These are phyloP conservation scores for Phenganax subtilis DNA, from an alignment of 92 coral and sea anemone genomes.

Conservation along the genomic window DNA sequence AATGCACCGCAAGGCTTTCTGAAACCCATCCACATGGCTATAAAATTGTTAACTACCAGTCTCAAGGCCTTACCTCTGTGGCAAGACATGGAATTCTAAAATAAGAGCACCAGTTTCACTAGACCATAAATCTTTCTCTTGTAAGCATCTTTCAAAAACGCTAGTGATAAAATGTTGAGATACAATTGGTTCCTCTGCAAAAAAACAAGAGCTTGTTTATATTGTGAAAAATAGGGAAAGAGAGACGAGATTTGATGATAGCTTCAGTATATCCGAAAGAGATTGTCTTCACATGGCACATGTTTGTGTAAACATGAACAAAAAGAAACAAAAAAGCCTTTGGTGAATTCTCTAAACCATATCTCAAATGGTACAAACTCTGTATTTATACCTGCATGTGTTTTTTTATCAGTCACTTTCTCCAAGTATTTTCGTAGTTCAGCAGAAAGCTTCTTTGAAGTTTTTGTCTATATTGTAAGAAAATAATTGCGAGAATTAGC, in stretches of 20 bases:
- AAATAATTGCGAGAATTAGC: too few relatives aligned
- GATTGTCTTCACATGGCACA: too few relatives aligned
- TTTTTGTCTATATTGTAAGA: slow-evolving; percentile 15
- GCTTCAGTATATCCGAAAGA: too few relatives aligned
- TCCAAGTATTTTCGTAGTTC: slow-evolving; percentile 27
- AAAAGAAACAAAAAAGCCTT: too few relatives aligned
- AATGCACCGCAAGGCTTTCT: too few relatives aligned
- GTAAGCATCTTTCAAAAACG: slow-evolving; percentile 62
- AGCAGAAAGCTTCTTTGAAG: slow-evolving; percentile 8
- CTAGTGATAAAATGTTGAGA: slow-evolving; percentile 77
- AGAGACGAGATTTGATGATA: too few relatives aligned
- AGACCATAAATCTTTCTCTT: slow-evolving; percentile 74
- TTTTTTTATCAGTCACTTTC: not conserved
- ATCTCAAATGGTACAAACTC: too few relatives aligned
- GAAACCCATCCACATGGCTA: too few relatives aligned
- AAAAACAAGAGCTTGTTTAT: not conserved
- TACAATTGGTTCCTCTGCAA: slow-evolving; percentile 38
- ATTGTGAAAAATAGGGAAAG: not conserved
- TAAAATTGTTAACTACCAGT: not conserved
- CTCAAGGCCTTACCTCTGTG: slow-evolving; percentile 60
- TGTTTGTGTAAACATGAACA: too few relatives aligned
- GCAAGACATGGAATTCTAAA: slow-evolving; percentile 64
- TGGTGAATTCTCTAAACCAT: too few relatives aligned
- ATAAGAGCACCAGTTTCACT: slow-evolving; percentile 58
- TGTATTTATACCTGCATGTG: not conserved